phyloP scores from a whole-genome alignment of 2,113 vertebrate genomes.

The Gila orcuttii region DNA sequence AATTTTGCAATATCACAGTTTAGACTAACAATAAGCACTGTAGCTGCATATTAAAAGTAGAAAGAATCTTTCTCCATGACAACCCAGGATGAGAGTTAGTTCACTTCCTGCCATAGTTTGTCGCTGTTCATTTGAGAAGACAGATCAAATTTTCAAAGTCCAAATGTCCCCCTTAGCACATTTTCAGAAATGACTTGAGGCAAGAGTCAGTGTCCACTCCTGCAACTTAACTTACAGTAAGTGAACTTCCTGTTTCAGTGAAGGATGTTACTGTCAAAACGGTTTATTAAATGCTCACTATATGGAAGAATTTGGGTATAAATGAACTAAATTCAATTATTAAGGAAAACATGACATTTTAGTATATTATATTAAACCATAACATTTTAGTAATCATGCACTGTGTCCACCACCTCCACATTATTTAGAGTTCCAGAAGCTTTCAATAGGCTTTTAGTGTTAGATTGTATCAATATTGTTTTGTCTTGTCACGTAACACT shows the following conservation, averaged over 20 bases:
- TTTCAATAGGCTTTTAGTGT: too few relatives aligned
- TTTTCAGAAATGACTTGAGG: slow-evolving; percentile 31
- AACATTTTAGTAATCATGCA: too few relatives aligned
- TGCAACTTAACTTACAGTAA: not conserved
- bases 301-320: not conserved
- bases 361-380: too few relatives aligned
- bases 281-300: not conserved
- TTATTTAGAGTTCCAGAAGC: too few relatives aligned
- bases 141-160: slow-evolving; percentile 23
- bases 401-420: too few relatives aligned
- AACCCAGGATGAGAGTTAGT: slow-evolving; percentile 8
- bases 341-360: not conserved
- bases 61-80: not conserved
- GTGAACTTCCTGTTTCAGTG: slow-evolving; percentile 25
- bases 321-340: not conserved
- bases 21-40: slow-evolving; percentile 3
- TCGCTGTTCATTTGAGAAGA: slow-evolving; percentile 31
- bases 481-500: too few relatives aligned
- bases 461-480: too few relatives aligned
- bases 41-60: slow-evolving; percentile 10
- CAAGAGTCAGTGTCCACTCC: not conserved
- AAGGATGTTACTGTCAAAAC: slow-evolving; percentile 23
- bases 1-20: slow-evolving; percentile 34
- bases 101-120: slow-evolving; percentile 36
- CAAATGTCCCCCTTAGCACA: slow-evolving; percentile 30